Percentiles rank a stretch among this genome's conserved stretches.
Conservation (phyloP, 2,888 invertebrate genomes). For the Stegana nigrithorax region DNA sequence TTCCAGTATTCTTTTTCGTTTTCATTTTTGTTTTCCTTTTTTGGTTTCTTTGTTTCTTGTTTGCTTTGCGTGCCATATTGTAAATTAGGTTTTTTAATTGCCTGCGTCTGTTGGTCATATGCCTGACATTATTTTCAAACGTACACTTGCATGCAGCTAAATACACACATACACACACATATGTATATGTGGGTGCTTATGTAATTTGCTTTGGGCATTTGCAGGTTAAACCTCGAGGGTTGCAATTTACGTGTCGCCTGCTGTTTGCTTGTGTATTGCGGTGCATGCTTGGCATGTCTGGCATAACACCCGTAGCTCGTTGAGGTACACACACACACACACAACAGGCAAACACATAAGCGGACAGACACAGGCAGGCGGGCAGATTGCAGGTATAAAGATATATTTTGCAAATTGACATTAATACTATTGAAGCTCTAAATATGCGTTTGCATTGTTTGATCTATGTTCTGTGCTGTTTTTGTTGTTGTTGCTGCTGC, state of each 20-base stretch:
- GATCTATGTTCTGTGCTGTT: no score
- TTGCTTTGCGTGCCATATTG: slow-evolving; percentile 3
- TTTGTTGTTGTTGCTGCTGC: no score
- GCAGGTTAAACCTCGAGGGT: background rate
- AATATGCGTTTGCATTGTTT: no score
- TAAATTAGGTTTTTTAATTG: slow-evolving; percentile 13
- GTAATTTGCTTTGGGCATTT: no score
- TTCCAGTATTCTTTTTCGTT: background rate
- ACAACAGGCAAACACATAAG: no score
- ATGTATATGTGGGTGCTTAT: background rate
- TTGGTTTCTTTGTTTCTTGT: background rate
- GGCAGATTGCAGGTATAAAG: background rate
- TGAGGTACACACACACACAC: no score
- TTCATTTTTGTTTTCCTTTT: background rate
- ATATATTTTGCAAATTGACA: background rate
- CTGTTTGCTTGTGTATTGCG: no score
- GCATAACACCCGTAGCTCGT: no score
- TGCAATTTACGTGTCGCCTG: background rate
- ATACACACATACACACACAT: no score
- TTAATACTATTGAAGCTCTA: background rate
- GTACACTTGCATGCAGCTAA: no score
- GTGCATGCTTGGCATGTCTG: no score
- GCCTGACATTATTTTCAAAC: slow-evolving; percentile 8
- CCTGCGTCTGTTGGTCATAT: slow-evolving; percentile 2
- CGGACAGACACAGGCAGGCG: no score